Base-by-base conservation (phyloP, 2,797 vertebrate species). In the Ammospiza maritima region DNA sequence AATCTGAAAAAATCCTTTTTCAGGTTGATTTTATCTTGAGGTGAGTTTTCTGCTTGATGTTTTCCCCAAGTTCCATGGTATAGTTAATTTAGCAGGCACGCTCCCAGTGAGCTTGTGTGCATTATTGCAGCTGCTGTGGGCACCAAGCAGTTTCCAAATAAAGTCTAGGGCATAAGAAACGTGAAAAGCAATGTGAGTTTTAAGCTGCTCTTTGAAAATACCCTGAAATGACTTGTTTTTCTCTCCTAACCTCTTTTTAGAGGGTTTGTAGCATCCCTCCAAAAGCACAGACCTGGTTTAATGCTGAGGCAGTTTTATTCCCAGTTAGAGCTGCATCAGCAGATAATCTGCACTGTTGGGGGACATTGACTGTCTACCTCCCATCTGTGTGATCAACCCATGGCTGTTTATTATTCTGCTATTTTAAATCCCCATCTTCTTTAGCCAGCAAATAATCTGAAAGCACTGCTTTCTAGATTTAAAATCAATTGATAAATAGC, bases 401-500 rank as follows among this genome's bases (percentile, higher is more conserved):
- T 3, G 25, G 38, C 61, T 70, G 80, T 95, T 96, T 96, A 90
- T 93, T 94, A 90, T 90, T 82, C 65, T 80, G 64, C 47, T 95
- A 88, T 75, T 40, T 96, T 88, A 90, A 93, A 88, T 21, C 75
- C 48, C 86, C 54, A 62, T 72, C 73, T 94, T 78, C 57, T 96
- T 96, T 88, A 94, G 96, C 78, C 42, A 96, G 70, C 72, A 94
- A 96, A 84, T 90, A 53, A 94, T 88, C 91, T 96, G 91, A 92
- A 93, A 88, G n/a, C 56, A 60, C 69, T 85, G 66, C 76, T 73
- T 92, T 97, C 95, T 86, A 91, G 69, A 36, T 95, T 96, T 96
- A 86, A 94, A 95, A 95, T 91, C 82, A 90, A 93, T 95, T 96
- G 89, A 93, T 91, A 93, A 93, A 94, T 79, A 90, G 30, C 53